These are phyloP conservation scores for Meda fulgida DNA, from an alignment of 2,797 vertebrate genomes.

Conservation along the genomic window DNA sequence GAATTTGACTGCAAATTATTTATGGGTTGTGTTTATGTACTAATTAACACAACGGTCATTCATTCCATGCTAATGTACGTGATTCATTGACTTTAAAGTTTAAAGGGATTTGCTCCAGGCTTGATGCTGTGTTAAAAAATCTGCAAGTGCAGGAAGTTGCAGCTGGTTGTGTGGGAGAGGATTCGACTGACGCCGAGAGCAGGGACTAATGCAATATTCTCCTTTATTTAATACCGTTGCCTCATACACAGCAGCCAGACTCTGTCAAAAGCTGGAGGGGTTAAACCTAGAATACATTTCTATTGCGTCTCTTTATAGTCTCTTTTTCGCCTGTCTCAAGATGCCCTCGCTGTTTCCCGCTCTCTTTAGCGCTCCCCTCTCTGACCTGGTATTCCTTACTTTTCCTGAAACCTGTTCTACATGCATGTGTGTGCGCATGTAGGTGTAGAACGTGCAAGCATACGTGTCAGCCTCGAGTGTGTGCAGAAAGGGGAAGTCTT, in stretches of 20 bases:
- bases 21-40: slow-evolving; percentile 70
- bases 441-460: slow-evolving; percentile 50
- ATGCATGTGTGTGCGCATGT: slow-evolving; percentile 21
- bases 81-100: slow-evolving; percentile 55
- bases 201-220: slow-evolving; percentile 59
- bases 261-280: slow-evolving; percentile 34
- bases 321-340: slow-evolving; percentile 32
- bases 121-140: slow-evolving; percentile 19
- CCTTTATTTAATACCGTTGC: slow-evolving; percentile 42
- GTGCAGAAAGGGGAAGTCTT: slow-evolving; percentile 42
- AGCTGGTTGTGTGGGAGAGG: slow-evolving; percentile 46
- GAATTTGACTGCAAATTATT: slow-evolving; percentile 72
- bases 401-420: slow-evolving; percentile 65
- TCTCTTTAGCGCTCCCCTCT: slow-evolving; percentile 57
- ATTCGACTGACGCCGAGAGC: slow-evolving; percentile 46
- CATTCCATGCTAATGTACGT: slow-evolving; percentile 66
- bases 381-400: slow-evolving; percentile 77
- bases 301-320: slow-evolving; percentile 42
- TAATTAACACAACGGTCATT: slow-evolving; percentile 66
- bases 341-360: slow-evolving; percentile 58
- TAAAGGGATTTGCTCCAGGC: slow-evolving; percentile 51
- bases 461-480: slow-evolving; percentile 46
- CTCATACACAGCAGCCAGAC: slow-evolving; percentile 39
- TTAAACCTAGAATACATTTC: slow-evolving; percentile 48
- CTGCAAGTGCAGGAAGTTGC: slow-evolving; percentile 12